Evolutionary conservation across 2,888 invertebrate genomes (phyloP).

Genomic region (Caenorhabditis sp.): DNA sequence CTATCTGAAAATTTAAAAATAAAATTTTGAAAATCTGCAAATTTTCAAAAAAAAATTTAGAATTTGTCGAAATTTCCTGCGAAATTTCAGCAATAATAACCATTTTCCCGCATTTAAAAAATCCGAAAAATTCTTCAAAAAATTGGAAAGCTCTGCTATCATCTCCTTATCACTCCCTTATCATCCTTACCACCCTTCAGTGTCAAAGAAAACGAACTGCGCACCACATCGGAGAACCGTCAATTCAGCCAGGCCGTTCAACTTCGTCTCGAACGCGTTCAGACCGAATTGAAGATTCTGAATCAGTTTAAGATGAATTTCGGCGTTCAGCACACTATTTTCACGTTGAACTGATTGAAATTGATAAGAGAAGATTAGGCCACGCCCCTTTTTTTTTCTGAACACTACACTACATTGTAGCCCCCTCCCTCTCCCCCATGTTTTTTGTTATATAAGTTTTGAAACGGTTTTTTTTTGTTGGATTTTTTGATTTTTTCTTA

Average conservation of each 20-base stretch:
- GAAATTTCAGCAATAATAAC: no score
- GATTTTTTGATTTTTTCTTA: no score
- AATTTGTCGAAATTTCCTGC: no score
- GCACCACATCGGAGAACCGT: constrained; percentile 23
- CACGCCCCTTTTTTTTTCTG: background rate
- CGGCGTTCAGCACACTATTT: constrained; percentile 38
- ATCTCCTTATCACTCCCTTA: background rate
- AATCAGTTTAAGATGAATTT: constrained; percentile 42
- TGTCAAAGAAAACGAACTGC: constrained; percentile 44
- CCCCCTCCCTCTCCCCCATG: background rate
- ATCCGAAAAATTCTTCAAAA: no score
- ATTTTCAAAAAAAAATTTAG: no score
- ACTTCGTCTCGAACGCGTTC: constrained; percentile 47
- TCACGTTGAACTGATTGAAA: constrained; percentile 21
- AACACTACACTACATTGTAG: constrained; percentile 24
- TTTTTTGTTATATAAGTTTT: background rate
- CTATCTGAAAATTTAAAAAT: no score
- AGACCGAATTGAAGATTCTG: constrained; percentile 28
- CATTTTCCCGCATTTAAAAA: no score
- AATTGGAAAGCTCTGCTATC: no score
- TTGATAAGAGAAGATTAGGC: background rate
- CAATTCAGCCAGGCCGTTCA: constrained; percentile 44
- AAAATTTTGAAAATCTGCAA: no score
- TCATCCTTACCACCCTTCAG: constrained; percentile 11
- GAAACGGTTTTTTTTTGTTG: background rate